Conservation (phyloP, 2,888 invertebrate species). For the Scaptodrosophila latifasciaeformis region DNA sequence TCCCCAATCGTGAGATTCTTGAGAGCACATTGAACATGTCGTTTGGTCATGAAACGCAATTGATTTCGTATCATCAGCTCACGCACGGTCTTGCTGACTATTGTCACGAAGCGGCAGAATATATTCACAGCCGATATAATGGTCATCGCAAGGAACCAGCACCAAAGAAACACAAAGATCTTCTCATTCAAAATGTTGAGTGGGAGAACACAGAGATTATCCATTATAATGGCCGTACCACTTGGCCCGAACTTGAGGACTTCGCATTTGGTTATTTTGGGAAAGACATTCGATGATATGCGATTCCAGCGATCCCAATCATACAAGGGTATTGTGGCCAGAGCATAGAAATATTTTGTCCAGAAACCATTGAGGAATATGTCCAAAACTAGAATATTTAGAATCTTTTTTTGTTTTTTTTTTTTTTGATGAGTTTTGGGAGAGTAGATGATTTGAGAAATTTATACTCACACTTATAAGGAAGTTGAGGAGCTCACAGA, state of each 20-base stretch:
- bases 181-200: slow-evolving; percentile 88
- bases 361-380: slow-evolving; percentile 72
- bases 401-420: too few relatives aligned
- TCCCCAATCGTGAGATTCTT: slow-evolving; percentile 79
- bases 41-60: slow-evolving; percentile 58
- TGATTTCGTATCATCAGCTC: slow-evolving; percentile 64
- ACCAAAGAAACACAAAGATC: slow-evolving; percentile 84
- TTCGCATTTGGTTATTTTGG: slow-evolving; percentile 88
- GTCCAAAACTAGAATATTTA: slow-evolving; percentile 70
- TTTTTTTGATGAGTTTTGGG: not conserved
- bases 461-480: slow-evolving; percentile 81
- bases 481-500: slow-evolving; percentile 86
- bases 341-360: slow-evolving; percentile 67
- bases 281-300: slow-evolving; percentile 71
- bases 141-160: slow-evolving; percentile 83
- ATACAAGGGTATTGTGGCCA: slow-evolving; percentile 63
- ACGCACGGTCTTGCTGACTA: slow-evolving; percentile 75
- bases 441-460: not conserved
- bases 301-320: slow-evolving; percentile 73
- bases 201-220: slow-evolving; percentile 84
- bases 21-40: slow-evolving; percentile 56
- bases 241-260: slow-evolving; percentile 91
- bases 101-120: slow-evolving; percentile 79
- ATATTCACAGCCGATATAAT: slow-evolving; percentile 80
- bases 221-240: slow-evolving; percentile 86